Evolutionary conservation across 2,888 invertebrate genomes (phyloP).

Genomic region (Pristionchus entomophagus): DNA sequence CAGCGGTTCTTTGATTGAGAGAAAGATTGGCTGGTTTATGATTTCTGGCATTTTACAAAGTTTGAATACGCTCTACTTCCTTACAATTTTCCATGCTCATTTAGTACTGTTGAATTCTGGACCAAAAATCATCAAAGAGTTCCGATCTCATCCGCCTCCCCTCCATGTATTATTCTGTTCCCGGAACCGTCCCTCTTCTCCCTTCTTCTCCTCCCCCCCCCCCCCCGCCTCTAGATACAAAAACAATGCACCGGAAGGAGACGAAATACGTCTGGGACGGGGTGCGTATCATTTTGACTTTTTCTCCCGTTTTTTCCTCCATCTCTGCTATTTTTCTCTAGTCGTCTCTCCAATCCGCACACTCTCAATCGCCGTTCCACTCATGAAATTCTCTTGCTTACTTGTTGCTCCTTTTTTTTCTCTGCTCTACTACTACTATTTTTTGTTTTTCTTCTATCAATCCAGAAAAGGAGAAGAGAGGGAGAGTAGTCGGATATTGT

Average conservation of each 20-base stretch:
- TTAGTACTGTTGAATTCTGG: too few relatives aligned
- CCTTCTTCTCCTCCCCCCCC: neutral
- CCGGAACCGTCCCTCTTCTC: neutral
- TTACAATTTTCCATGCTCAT: neutral
- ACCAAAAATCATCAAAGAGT: too few relatives aligned
- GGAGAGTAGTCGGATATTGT: neutral
- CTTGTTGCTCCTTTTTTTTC: neutral
- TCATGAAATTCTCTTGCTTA: neutral
- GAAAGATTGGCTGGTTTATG: too few relatives aligned
- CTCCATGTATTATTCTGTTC: neutral
- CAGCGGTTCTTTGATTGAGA: neutral
- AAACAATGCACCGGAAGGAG: neutral
- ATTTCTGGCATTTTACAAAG: too few relatives aligned
- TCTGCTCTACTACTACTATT: neutral
- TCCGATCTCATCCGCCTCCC: neutral
- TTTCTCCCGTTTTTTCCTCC: neutral
- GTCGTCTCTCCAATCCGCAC: constrained; percentile 3
- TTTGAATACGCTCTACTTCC: too few relatives aligned
- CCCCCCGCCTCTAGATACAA: neutral
- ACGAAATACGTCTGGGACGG: constrained; percentile 34
- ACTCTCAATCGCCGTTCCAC: constrained; percentile 2
- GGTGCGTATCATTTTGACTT: neutral
- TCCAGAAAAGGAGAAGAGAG: neutral
- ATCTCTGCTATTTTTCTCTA: neutral
- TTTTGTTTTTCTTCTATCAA: constrained; percentile 21